phyloP scores from a whole-genome alignment of 2,797 vertebrate species.

The Rhinella marina region DNA sequence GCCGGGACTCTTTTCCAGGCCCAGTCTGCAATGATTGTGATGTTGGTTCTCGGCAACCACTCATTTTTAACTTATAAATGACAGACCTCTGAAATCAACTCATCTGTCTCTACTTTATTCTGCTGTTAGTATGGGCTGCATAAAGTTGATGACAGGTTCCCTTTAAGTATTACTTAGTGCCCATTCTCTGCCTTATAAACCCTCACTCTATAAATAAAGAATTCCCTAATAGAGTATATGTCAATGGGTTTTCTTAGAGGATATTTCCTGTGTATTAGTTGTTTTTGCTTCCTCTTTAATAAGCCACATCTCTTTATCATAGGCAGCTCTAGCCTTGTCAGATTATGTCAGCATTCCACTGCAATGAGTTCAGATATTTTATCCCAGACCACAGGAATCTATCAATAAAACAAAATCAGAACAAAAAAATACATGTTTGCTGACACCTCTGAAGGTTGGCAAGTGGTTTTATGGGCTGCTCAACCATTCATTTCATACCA shows the following conservation, averaged over 20 bases:
- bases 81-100: no score
- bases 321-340: neutral
- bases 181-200: no score
- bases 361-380: neutral
- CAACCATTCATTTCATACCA: neutral
- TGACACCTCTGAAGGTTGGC: neutral
- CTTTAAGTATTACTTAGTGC: no score
- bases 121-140: no score
- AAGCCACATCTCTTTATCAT: neutral
- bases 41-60: no score
- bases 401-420: neutral
- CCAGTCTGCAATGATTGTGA: no score
- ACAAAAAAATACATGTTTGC: slow-evolving; percentile 14
- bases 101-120: no score
- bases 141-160: no score
- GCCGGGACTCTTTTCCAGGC: no score
- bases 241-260: neutral
- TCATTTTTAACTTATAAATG: no score
- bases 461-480: slow-evolving; percentile 7
- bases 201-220: no score
- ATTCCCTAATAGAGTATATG: no score
- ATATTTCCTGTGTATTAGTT: neutral
- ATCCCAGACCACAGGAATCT: slow-evolving; percentile 34
- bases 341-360: slow-evolving; percentile 23
- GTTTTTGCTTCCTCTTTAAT: neutral